These are phyloP conservation scores for Antheraea yamamai DNA, from an alignment of 2,888 invertebrate genomes.

Conservation along the genomic window DNA sequence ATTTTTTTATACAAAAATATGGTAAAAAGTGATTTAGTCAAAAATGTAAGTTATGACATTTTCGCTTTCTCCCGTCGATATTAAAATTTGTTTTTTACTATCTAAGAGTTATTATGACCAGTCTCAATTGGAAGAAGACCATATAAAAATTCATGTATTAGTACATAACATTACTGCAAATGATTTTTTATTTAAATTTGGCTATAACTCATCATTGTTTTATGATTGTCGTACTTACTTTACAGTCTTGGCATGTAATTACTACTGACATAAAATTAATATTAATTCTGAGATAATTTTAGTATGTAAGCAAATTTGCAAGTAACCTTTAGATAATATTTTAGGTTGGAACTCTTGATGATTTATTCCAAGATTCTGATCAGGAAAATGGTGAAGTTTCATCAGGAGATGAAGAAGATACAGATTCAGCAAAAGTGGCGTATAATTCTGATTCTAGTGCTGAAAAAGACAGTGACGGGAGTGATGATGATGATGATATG, in stretches of 20 bases:
- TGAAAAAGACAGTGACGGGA: conserved; percentile 51
- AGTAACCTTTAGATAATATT: conserved; percentile 30
- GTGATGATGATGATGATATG: conserved; percentile 81
- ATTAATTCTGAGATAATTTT: background rate
- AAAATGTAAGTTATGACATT: no score
- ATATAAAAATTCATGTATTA: background rate
- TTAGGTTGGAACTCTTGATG: conserved; percentile 78
- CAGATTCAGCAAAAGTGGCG: conserved; percentile 50
- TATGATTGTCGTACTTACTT: background rate
- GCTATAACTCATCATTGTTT: background rate
- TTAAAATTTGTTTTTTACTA: background rate
- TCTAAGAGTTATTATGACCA: background rate
- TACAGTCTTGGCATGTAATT: background rate
- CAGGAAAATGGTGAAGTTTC: conserved; percentile 59
- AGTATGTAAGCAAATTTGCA: background rate
- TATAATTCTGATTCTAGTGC: conserved; percentile 68
- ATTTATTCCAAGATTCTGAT: conserved; percentile 77
- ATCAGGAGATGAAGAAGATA: conserved; percentile 58
- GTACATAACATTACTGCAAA: background rate
- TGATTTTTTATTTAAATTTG: no score
- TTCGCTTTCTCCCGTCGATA: no score
- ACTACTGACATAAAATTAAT: background rate
- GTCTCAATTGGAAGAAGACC: background rate
- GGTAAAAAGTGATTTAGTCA: no score
- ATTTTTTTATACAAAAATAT: no score